phyloP scores from a whole-genome alignment of 2,888 invertebrate species.

The Smittia aterrima region DNA sequence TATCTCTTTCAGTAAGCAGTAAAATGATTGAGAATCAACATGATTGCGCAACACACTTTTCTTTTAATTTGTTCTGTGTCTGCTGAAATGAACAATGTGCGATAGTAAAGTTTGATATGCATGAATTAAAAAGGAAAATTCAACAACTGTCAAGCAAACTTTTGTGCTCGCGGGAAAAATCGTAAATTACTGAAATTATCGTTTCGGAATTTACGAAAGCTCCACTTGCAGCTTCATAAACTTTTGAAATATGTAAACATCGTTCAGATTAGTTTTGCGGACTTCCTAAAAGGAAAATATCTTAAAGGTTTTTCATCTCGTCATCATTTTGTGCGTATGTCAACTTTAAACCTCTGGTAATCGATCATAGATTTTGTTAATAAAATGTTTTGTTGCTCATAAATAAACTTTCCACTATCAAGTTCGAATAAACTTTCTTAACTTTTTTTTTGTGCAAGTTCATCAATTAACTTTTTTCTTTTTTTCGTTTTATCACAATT shows the following conservation, averaged over 20 bases:
- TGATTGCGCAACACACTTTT: constrained; percentile 1
- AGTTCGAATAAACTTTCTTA: neutral
- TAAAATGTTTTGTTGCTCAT: constrained; percentile 1
- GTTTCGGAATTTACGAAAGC: too few species aligned
- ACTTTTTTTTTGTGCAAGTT: constrained; percentile 13
- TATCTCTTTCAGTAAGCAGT: neutral
- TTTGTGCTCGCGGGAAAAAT: neutral
- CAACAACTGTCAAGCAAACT: neutral
- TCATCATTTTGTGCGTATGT: constrained; percentile 18
- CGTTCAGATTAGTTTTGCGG: neutral
- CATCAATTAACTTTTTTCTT: neutral
- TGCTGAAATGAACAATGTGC: neutral
- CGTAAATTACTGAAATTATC: too few species aligned
- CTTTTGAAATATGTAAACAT: neutral
- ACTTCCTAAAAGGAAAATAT: neutral
- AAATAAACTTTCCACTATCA: neutral
- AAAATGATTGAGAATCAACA: constrained; percentile 1
- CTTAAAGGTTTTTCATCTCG: neutral
- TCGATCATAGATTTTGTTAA: neutral
- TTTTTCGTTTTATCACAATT: constrained; percentile 16
- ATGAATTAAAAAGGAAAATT: constrained; percentile 11
- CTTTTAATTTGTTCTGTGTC: neutral
- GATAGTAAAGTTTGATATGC: constrained; percentile 12
- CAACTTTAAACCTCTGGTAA: neutral
- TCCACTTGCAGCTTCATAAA: too few species aligned